phyloP scores from a whole-genome alignment of 1,140 invertebrate species.

The Drosophila guanche region DNA sequence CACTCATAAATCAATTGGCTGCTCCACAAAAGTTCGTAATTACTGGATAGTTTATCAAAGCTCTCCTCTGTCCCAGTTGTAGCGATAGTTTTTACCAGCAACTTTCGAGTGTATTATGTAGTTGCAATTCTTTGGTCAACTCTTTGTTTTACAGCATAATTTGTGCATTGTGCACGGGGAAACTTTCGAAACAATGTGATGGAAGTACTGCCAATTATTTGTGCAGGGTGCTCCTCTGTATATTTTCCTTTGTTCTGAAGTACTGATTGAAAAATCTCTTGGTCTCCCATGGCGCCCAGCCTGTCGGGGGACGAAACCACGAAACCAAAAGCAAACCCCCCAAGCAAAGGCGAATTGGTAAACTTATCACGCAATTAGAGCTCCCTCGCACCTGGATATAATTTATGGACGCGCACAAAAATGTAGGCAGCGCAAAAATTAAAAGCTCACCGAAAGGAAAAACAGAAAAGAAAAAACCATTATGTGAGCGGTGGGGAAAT shows the following conservation, averaged over 20 bases:
- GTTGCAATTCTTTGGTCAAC: not conserved
- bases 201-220: too few species aligned
- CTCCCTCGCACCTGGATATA: slow-evolving; percentile 60
- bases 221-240: not conserved
- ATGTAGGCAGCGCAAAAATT: slow-evolving; percentile 61
- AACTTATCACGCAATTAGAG: slow-evolving; percentile 80
- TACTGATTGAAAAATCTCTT: slow-evolving; percentile 34
- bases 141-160: not conserved
- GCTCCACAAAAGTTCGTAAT: slow-evolving; percentile 26
- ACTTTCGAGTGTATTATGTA: not conserved
- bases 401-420: slow-evolving; percentile 56
- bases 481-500: slow-evolving; percentile 10
- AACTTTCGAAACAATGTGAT: too few species aligned
- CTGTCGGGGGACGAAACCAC: slow-evolving; percentile 42
- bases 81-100: not conserved
- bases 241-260: slow-evolving; percentile 7
- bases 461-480: slow-evolving; percentile 9
- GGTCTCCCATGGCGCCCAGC: not conserved
- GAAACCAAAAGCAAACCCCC: slow-evolving; percentile 25
- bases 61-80: slow-evolving; percentile 31
- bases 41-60: slow-evolving; percentile 42
- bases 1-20: slow-evolving; percentile 68
- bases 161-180: too few species aligned
- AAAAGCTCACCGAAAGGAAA: slow-evolving; percentile 26
- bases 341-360: slow-evolving; percentile 59